Conservation (phyloP, 2,113 vertebrate genomes). For the Setophaga coronata region DNA sequence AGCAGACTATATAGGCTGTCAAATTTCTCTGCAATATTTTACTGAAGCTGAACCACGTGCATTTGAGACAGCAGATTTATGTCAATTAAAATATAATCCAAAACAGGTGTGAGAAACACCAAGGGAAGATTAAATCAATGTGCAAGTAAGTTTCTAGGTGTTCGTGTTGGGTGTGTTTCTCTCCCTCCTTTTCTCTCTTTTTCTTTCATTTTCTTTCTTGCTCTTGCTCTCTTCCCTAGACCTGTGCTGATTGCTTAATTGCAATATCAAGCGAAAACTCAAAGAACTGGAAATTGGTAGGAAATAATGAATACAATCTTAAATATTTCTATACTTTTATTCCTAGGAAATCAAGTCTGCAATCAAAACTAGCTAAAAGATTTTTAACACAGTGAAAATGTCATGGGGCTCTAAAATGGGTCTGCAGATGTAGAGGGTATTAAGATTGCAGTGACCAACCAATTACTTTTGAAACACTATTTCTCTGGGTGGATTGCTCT, state of each 20-base stretch:
- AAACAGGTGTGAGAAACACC: neutral
- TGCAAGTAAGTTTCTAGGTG: neutral
- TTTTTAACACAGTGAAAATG: neutral
- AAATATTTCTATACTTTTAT: neutral
- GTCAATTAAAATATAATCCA: neutral
- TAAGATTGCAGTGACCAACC: neutral
- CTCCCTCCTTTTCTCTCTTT: too few relatives aligned
- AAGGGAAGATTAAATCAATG: neutral
- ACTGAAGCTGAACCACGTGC: fast-evolving
- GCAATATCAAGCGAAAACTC: neutral
- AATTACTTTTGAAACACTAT: neutral
- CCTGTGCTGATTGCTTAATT: neutral
- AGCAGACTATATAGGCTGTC: neutral
- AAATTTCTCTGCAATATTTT: neutral
- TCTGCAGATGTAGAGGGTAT: neutral
- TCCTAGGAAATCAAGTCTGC: neutral
- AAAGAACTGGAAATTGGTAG: neutral
- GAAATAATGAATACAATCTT: neutral
- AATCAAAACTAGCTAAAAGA: neutral
- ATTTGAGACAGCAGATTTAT: neutral
- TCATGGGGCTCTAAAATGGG: neutral
- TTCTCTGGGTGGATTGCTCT: neutral
- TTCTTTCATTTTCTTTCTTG: too few relatives aligned
- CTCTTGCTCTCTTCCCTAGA: neutral
- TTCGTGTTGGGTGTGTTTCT: fast-evolving